A percentile compares a stretch with the other conserved stretches of the same genome.
Evolutionary conservation across 2,113 vertebrate genomes (phyloP).

Genomic region (Porphyrio hochstetteri): DNA sequence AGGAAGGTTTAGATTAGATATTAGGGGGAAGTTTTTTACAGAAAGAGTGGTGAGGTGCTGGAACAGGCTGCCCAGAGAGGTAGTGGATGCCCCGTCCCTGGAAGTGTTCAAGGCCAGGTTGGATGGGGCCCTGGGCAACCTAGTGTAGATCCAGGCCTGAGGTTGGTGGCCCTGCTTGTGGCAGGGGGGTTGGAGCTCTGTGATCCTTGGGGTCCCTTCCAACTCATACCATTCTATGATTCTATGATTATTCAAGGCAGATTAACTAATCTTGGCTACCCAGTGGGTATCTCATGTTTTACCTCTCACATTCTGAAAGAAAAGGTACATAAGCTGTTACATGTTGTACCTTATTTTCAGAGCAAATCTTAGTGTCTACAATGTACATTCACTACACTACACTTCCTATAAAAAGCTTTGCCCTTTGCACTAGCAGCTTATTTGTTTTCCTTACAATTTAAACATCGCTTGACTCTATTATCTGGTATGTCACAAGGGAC

Average conservation of each 20-base stretch:
- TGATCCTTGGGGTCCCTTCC: too few species aligned
- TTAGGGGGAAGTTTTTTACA: too few species aligned
- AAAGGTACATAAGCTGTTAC: not conserved
- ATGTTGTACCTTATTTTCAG: not conserved
- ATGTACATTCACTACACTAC: not conserved
- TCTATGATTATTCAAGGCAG: not conserved
- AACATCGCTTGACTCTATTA: not conserved
- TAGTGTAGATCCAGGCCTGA: too few species aligned
- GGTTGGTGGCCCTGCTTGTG: too few species aligned
- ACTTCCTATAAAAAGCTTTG: not conserved
- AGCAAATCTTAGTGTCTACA: not conserved
- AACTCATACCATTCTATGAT: too few species aligned
- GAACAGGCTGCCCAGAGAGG: too few species aligned
- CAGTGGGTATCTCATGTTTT: not conserved
- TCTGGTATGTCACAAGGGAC: not conserved
- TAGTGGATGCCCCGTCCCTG: too few species aligned
- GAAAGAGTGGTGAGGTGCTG: too few species aligned
- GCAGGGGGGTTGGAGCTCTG: too few species aligned
- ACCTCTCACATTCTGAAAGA: not conserved
- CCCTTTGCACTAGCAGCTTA: not conserved
- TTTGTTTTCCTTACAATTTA: not conserved
- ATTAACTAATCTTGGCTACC: not conserved
- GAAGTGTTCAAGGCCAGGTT: too few species aligned
- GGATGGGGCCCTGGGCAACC: too few species aligned
- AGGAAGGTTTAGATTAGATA: too few species aligned